Percentiles rank a stretch among this genome's conserved stretches.
phyloP scores from a whole-genome alignment of 1,140 invertebrate genomes.

The Drosophila sucinea region DNA sequence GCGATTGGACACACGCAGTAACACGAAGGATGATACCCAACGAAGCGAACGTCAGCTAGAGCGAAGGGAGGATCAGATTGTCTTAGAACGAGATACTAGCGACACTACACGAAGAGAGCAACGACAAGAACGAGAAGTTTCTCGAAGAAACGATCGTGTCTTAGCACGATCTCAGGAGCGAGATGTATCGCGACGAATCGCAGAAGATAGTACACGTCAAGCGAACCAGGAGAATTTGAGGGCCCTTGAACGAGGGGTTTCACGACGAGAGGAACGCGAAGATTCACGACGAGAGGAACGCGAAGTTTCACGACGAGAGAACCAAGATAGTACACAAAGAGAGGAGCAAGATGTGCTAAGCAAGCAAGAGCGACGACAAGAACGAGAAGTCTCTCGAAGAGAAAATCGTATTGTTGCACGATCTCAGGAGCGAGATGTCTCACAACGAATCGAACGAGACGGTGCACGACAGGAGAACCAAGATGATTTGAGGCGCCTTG shows the following conservation, averaged over 20 bases:
- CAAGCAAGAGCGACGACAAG: neutral
- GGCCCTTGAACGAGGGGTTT: too few relatives aligned
- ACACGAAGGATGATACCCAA: neutral
- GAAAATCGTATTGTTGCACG: conserved; percentile 5
- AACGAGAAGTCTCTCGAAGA: neutral
- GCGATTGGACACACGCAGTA: neutral
- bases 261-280: neutral
- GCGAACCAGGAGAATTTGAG: too few relatives aligned
- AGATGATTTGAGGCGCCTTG: neutral
- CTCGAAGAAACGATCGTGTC: neutral
- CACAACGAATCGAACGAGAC: neutral
- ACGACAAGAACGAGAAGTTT: neutral
- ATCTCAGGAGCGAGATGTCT: conserved; percentile 9
- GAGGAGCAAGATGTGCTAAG: conserved; percentile 2
- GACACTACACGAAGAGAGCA: neutral
- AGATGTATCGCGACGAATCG: neutral
- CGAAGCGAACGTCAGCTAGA: neutral
- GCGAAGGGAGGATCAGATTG: conserved; percentile 5
- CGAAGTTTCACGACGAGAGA: neutral
- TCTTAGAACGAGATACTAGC: neutral
- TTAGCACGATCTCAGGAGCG: neutral
- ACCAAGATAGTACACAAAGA: neutral
- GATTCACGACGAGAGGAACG: neutral
- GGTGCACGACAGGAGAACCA: neutral
- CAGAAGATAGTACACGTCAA: neutral